A percentile compares a stretch with the other conserved stretches of the same genome.
These are phyloP conservation scores for Tetramorium parvispinum DNA, from an alignment of 1,140 invertebrate species.

Conservation along the genomic window DNA sequence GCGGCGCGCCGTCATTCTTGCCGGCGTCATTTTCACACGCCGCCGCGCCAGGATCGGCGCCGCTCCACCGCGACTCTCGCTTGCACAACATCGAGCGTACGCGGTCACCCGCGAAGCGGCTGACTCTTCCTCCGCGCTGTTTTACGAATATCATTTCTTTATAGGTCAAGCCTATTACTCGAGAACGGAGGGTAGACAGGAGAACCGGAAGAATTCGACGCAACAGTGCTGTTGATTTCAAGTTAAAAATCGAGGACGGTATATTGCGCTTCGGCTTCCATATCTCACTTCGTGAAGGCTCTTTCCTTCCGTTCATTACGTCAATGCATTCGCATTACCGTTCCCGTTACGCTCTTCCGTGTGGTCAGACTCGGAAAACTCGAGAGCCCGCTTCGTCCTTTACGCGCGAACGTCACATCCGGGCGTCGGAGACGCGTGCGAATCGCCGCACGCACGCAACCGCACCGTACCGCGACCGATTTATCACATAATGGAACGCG, in stretches of 20 bases:
- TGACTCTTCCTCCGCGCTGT: constrained; percentile 37
- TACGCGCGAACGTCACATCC: constrained; percentile 55
- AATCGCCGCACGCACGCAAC: constrained; percentile 29
- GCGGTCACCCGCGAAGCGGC: constrained; percentile 71
- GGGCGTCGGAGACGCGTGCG: constrained; percentile 8
- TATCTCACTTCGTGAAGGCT: neutral
- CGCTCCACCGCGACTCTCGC: constrained; percentile 64
- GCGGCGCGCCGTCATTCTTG: constrained; percentile 56
- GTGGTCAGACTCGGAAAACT: constrained; percentile 54
- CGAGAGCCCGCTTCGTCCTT: constrained; percentile 35
- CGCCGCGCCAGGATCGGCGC: constrained; percentile 71
- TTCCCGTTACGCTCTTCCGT: constrained; percentile 51
- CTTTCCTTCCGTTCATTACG: constrained; percentile 25
- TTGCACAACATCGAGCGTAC: constrained; percentile 70
- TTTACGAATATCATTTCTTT: constrained; percentile 29
- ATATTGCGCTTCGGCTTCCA: neutral
- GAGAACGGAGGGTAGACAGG: neutral
- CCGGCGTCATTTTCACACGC: constrained; percentile 77
- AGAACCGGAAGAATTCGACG: neutral
- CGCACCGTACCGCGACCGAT: constrained; percentile 35
- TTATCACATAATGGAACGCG: constrained; percentile 29
- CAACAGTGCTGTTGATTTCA: neutral
- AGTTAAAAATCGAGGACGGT: neutral
- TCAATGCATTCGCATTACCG: constrained; percentile 55
- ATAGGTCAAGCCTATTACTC: neutral